Conservation (phyloP, 2,888 invertebrate species). For the Melanotus villosus region DNA sequence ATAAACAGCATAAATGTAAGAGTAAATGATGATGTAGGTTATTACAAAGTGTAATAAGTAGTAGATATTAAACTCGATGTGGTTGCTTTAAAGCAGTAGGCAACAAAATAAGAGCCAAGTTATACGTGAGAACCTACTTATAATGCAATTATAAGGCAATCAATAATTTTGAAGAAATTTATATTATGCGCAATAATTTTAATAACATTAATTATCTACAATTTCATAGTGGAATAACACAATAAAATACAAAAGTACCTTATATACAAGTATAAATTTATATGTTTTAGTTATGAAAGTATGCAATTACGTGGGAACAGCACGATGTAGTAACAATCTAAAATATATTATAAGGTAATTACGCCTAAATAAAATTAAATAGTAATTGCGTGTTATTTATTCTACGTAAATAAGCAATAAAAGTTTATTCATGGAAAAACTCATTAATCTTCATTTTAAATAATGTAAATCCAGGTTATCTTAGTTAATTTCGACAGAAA, state of each 20-base stretch:
- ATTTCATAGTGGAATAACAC: slow-evolving; percentile 39
- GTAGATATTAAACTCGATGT: slow-evolving; percentile 24
- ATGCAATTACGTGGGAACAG: slow-evolving; percentile 41
- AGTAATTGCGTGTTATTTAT: slow-evolving; percentile 45
- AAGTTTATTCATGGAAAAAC: slow-evolving; percentile 41
- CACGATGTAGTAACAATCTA: slow-evolving; percentile 37
- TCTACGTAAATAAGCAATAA: slow-evolving; percentile 43
- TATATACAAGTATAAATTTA: slow-evolving; percentile 22
- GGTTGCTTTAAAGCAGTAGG: slow-evolving; percentile 1
- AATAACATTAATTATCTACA: slow-evolving; percentile 46
- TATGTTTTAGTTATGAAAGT: slow-evolving; percentile 41
- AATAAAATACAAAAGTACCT: slow-evolving; percentile 41
- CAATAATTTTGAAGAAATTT: slow-evolving; percentile 43
- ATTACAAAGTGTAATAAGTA: slow-evolving; percentile 16
- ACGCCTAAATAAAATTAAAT: slow-evolving; percentile 42
- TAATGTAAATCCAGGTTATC: slow-evolving; percentile 38
- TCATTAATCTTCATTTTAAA: slow-evolving; percentile 44
- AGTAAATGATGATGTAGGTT: slow-evolving; percentile 18
- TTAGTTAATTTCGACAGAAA: slow-evolving; percentile 18
- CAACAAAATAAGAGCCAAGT: slow-evolving; percentile 27
- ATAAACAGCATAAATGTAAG: slow-evolving; percentile 13
- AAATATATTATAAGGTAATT: slow-evolving; percentile 43
- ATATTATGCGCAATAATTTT: slow-evolving; percentile 38
- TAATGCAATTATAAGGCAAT: slow-evolving; percentile 34
- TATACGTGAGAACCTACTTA: slow-evolving; percentile 22